These are phyloP conservation scores for Tetraneura akinire DNA, from an alignment of 1,140 invertebrate species.

Conservation along the genomic window DNA sequence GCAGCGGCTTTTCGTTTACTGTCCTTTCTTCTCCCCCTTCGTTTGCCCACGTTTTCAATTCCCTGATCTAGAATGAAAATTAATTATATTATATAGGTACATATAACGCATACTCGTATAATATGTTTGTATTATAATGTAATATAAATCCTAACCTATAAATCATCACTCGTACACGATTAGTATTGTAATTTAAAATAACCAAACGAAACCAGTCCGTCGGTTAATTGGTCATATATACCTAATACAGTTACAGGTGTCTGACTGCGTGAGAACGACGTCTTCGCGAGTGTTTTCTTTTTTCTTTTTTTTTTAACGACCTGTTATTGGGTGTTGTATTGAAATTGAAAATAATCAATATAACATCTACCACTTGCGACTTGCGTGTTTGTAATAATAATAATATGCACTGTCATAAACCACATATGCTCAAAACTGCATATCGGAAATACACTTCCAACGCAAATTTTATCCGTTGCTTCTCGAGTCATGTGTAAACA, in stretches of 20 bases:
- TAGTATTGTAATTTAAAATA: constrained; percentile 39
- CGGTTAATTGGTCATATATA: constrained; percentile 25
- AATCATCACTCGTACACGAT: constrained; percentile 40
- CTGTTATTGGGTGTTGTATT: constrained; percentile 49
- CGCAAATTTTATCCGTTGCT: too few relatives aligned
- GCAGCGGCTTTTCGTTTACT: too few relatives aligned
- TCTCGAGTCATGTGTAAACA: too few relatives aligned
- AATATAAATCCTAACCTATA: too few relatives aligned
- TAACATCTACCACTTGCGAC: background rate
- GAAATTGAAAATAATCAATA: constrained; percentile 51
- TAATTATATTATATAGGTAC: too few relatives aligned
- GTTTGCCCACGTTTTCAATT: too few relatives aligned
- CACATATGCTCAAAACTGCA: background rate
- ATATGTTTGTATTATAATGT: too few relatives aligned
- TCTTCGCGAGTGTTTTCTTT: constrained; percentile 36
- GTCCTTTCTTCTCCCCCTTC: too few relatives aligned
- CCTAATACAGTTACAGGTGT: constrained; percentile 18
- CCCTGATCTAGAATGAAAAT: constrained; percentile 5
- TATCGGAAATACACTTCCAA: constrained; percentile 5
- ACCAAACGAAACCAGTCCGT: constrained; percentile 45
- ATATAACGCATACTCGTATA: too few relatives aligned
- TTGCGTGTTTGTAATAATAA: too few relatives aligned
- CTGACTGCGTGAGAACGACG: constrained; percentile 46
- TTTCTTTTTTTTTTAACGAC: constrained; percentile 51
- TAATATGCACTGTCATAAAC: constrained; percentile 46